Conservation (phyloP, 2,888 invertebrate genomes). For the Cinara cedri region DNA sequence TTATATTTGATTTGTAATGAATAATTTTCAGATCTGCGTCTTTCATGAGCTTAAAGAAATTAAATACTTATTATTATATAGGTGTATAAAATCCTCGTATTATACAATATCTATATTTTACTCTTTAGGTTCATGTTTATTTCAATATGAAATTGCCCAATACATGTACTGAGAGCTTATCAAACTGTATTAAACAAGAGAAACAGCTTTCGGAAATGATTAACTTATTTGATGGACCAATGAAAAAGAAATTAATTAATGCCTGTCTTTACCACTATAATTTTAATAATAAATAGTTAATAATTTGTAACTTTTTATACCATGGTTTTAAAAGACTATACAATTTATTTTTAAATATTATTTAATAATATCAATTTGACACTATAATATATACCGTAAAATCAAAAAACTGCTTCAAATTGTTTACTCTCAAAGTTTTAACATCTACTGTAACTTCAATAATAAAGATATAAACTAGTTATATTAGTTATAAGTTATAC, state of each 20-base stretch:
- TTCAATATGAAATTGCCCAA: conserved; percentile 43
- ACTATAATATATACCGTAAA: too few species aligned
- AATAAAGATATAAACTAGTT: too few species aligned
- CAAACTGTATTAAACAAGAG: conserved; percentile 45
- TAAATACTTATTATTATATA: neutral
- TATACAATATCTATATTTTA: neutral
- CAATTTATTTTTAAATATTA: too few species aligned
- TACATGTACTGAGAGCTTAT: conserved; percentile 12
- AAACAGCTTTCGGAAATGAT: conserved; percentile 35
- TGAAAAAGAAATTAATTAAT: conserved; percentile 58
- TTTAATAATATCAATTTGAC: too few species aligned
- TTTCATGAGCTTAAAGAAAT: too few species aligned
- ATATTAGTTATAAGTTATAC: too few species aligned
- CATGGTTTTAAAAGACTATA: neutral
- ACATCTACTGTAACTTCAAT: too few species aligned
- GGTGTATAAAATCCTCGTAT: too few species aligned
- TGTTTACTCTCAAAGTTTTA: too few species aligned
- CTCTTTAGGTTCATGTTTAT: conserved; percentile 38
- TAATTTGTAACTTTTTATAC: neutral
- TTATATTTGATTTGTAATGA: neutral
- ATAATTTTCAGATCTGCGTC: neutral
- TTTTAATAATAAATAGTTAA: neutral
- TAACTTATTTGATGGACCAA: conserved; percentile 30
- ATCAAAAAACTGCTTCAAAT: too few species aligned
- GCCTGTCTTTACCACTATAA: conserved; percentile 58